phyloP scores from a whole-genome alignment of 2,888 invertebrate genomes.

The Philaethria dido region DNA sequence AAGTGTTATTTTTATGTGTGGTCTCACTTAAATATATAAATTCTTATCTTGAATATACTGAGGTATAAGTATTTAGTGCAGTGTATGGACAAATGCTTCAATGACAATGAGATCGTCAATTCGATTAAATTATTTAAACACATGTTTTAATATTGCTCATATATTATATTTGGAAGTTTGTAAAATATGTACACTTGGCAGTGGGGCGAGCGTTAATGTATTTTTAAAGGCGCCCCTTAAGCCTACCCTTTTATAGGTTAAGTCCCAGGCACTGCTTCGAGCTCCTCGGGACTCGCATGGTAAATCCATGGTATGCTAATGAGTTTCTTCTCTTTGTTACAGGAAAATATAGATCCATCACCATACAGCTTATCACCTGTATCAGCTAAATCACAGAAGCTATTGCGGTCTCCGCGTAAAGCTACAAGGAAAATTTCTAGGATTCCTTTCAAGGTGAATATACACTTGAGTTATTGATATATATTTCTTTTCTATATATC shows the following conservation, averaged over 20 bases:
- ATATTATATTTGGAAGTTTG: too few species aligned
- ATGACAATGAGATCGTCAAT: too few species aligned
- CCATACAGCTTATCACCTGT: conserved; percentile 98
- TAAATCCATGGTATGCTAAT: neutral
- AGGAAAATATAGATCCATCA: conserved; percentile 91
- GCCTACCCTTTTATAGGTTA: too few species aligned
- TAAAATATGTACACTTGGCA: too few species aligned
- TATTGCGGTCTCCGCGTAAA: conserved; percentile 97
- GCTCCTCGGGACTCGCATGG: too few species aligned
- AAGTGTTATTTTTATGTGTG: conserved; percentile 18
- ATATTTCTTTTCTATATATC: neutral
- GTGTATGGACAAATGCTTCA: too few species aligned
- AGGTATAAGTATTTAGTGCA: too few species aligned
- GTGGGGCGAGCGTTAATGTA: too few species aligned
- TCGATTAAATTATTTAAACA: too few species aligned
- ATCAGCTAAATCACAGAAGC: conserved; percentile 96
- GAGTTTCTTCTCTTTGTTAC: conserved; percentile 59
- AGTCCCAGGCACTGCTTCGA: too few species aligned
- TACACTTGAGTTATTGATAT: neutral
- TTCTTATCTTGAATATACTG: neutral
- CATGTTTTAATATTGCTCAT: too few species aligned
- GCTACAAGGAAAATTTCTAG: conserved; percentile 99
- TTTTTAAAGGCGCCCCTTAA: too few species aligned
- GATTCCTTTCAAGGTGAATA: conserved; percentile 94
- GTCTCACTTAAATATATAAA: neutral